These are phyloP conservation scores for Rhingia campestris DNA, from an alignment of 2,888 invertebrate species.

Conservation along the genomic window DNA sequence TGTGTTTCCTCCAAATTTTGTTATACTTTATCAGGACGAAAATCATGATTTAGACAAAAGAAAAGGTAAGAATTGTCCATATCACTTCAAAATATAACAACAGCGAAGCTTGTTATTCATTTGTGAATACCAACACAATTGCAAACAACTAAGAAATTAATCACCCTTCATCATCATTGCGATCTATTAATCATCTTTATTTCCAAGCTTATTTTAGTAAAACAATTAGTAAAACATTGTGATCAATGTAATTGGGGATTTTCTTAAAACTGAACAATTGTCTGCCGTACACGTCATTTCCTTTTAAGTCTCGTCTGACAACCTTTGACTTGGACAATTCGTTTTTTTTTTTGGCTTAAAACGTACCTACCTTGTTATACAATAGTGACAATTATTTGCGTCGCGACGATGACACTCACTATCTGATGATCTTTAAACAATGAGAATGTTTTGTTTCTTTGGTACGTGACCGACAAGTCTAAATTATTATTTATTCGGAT, in stretches of 20 bases:
- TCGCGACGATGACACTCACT: constrained; percentile 8
- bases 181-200: background rate
- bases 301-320: background rate
- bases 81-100: too few relatives aligned
- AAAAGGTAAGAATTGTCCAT: too few relatives aligned
- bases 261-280: constrained; percentile 30
- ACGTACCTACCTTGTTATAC: constrained; percentile 9
- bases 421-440: constrained; percentile 43
- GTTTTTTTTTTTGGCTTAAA: background rate
- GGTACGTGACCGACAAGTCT: constrained; percentile 52
- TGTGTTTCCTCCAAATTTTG: too few relatives aligned
- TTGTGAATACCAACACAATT: too few relatives aligned
- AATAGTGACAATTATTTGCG: constrained; percentile 28
- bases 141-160: too few relatives aligned
- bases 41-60: too few relatives aligned
- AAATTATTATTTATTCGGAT: constrained; percentile 35
- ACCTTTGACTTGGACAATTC: constrained; percentile 24
- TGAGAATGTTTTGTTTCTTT: constrained; percentile 37
- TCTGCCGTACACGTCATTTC: constrained; percentile 17
- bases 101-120: too few relatives aligned
- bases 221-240: background rate
- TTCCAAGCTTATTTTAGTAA: background rate
- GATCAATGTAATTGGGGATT: constrained; percentile 23
- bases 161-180: too few relatives aligned
- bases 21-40: too few relatives aligned